phyloP scores from a whole-genome alignment of 1,140 invertebrate species.

The Ceratina australensis region DNA sequence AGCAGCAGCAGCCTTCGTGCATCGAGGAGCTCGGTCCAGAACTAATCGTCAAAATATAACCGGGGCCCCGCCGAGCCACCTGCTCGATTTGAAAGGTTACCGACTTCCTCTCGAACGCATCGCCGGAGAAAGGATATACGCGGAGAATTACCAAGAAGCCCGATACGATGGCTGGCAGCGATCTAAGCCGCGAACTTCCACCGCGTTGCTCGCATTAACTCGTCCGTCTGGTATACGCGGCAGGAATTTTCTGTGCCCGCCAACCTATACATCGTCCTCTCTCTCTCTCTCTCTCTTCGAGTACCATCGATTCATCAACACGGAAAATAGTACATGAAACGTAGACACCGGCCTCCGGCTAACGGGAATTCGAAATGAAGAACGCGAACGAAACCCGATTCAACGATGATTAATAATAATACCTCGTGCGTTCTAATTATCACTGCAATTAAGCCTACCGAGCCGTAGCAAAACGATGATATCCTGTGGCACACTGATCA shows the following conservation, averaged over 20 bases:
- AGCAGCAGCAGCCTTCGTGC: conserved; percentile 40
- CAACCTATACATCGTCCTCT: neutral
- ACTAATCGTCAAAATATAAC: conserved; percentile 72
- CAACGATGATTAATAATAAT: conserved; percentile 41
- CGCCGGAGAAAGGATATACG: conserved; percentile 25
- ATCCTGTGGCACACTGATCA: conserved; percentile 3
- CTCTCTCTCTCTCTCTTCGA: neutral
- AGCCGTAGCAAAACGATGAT: neutral
- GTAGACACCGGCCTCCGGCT: neutral
- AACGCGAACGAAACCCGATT: conserved; percentile 11
- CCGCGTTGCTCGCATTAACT: conserved; percentile 43
- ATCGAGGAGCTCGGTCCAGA: conserved; percentile 65
- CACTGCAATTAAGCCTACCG: neutral
- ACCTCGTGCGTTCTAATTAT: conserved; percentile 1
- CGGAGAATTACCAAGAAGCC: conserved; percentile 53
- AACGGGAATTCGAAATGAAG: conserved; percentile 39
- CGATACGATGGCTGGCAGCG: conserved; percentile 33
- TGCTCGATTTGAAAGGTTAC: conserved; percentile 68
- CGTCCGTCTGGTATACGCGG: conserved; percentile 27
- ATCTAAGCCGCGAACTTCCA: neutral
- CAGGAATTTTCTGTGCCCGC: conserved; percentile 25
- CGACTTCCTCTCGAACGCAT: conserved; percentile 49
- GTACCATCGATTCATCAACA: conserved; percentile 36
- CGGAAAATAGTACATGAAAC: conserved; percentile 23
- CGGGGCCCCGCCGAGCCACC: conserved; percentile 59